Evolutionary conservation across 2,888 invertebrate genomes (phyloP), one percentile per base, ranked within the genome.

Genomic region (Chouioia cunea): DNA sequence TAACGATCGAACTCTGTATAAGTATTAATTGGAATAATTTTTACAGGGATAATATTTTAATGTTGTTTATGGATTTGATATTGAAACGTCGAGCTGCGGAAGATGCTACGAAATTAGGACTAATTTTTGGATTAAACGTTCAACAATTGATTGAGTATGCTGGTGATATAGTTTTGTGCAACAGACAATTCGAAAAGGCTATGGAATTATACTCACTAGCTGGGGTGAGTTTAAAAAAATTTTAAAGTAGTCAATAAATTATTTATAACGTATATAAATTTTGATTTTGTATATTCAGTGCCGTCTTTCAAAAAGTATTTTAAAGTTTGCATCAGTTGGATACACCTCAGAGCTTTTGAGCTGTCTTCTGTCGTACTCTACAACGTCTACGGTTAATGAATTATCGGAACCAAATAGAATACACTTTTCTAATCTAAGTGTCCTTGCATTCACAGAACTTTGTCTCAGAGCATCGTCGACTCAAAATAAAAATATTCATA

Each of bases 171-270:
- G 88, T 94, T 79, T 87, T 97, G 80, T 89, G 92, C 3, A 90
- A 92, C 73, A 91, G 92, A 15, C 91, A 92, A 76, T 90, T 93
- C 73, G 89, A 92, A 60, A 92, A 93, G 71, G 96, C 96, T 0
- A 89, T 93, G 75, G 89, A 93, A 73, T 89, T 96, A 20, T 97
- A 94, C 85, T 93, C 93, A 79, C 88, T 95, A 67, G 92, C 94
- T 0, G 91, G 92, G 86, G 92, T 92, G 80, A 79, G 74, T 76
- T 64, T n/a, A 43, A 22, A n/a, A 12, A 47, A 27, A 6, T 27
- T 27, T 36, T 36, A 12, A 36, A 36, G 10, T 6, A 2, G 6
- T 6, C 27, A 4, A 27, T 27, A 36, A 36, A 36, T 36, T 36
- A 36, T 36, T 36, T 36, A 36, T 10, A n/a, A n/a, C n/a, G n/a